These are phyloP conservation scores for Mizuhopecten yessoensis DNA, from an alignment of 1,140 invertebrate species.

Conservation along the genomic window DNA sequence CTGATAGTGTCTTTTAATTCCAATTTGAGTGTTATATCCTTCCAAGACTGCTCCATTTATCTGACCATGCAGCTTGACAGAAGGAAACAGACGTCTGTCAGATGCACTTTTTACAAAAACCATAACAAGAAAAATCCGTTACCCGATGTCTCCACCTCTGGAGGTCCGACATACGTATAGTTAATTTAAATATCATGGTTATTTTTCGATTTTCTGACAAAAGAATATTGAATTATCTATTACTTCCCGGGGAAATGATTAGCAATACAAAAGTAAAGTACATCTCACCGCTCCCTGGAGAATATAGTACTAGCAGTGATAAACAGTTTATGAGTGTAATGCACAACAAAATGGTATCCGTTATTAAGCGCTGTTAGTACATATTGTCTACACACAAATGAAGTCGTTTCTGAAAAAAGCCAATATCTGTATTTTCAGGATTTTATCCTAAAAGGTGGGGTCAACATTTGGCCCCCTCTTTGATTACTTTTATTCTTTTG, in stretches of 20 bases:
- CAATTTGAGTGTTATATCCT: not conserved
- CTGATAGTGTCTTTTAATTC: not conserved
- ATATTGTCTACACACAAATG: not conserved
- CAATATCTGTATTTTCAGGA: no score
- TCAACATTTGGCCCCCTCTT: no score
- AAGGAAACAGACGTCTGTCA: not conserved
- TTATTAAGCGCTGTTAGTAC: not conserved
- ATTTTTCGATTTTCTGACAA: slow-evolving; percentile 1
- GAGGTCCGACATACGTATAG: not conserved
- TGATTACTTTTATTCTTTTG: no score
- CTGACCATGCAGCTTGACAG: not conserved
- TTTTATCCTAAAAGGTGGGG: no score
- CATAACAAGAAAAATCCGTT: not conserved
- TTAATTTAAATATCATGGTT: not conserved
- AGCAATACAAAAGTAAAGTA: not conserved
- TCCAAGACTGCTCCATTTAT: not conserved
- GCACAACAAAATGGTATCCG: not conserved
- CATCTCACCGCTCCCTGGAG: not conserved
- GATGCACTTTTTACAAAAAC: not conserved
- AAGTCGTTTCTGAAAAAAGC: not conserved
- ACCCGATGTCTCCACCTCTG: not conserved
- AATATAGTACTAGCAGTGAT: not conserved
- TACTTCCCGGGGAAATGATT: not conserved
- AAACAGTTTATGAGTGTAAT: not conserved
- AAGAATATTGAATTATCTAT: not conserved